Base-by-base conservation (phyloP, 2,113 vertebrate genomes). In the Aegotheles bennettii region DNA sequence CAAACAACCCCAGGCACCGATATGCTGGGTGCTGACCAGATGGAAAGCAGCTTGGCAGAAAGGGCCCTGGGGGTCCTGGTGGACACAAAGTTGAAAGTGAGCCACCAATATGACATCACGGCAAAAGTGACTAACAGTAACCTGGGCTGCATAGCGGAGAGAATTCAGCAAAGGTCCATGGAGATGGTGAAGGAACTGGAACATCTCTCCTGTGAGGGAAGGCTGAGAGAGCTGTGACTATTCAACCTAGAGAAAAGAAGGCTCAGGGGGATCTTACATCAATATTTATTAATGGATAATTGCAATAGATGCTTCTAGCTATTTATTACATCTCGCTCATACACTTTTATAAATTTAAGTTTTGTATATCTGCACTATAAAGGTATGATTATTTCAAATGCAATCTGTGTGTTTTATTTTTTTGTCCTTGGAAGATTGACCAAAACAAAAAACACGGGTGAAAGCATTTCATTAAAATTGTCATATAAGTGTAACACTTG, bases 71-170 rank as follows among this genome's bases (percentile, higher is more conserved):
- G 8, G 18, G 18, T 43, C 18, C 31, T 53, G 50, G 25, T 54
- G 26, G 11, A 45, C 31, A 54, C 2, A 0, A 75, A 29, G 10
- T 29, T 57, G 71, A 75, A 45, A 28, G 35, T 35, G 10, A 45
- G 7, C 40, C 42, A 35, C 53, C 33, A 28, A 35, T 20, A 21
- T 20, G 24, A 16, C 33, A 29, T 43, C 4, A 1, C 0, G 1
- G 24, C 17, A 16, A 74, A 45, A 40, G 24, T 2, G 9, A 33
- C 10, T 45, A 43, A 56, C 7, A 21, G 42, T 35, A 45, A 29
- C 6, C 42, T 35, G 33, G 33, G 33, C 14, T 59, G 56, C 42
- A 47, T 36, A 24, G 23, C 14, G 47, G 10, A 18, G 61, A 48
- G 35, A 48, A 14, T 8, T 48, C 54, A 40, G 23, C 16, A 61